Base-by-base conservation (phyloP, 2,797 vertebrate species). In the Oreochromis grahami region DNA sequence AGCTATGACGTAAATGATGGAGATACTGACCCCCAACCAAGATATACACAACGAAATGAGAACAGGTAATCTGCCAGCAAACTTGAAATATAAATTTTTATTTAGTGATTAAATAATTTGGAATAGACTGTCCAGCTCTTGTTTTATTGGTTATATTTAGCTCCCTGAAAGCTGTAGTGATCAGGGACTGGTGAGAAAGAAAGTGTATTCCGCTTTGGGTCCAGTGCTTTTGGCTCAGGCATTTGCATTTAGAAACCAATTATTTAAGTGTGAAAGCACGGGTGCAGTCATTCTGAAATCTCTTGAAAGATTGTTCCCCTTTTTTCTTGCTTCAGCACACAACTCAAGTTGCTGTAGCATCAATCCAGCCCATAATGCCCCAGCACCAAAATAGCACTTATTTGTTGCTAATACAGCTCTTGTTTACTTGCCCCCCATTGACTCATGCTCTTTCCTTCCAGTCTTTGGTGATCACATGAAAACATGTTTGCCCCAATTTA, bases 1-100 rank as follows among this genome's bases (percentile, higher is more conserved):
- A 99, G 99, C 91, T 99, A 98, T 58, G 99, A 99, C 5, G 98
- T 99, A 85, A 99, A 99, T 2, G 98, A 99, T 88, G 97, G 98
- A 91, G 99, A 99, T 88, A 91, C 97, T 1, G 99, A 99, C 93
- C 99, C 99, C 0, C 98, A 99, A 89, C 99, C 99, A 1, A 97
- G 98, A 91, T 99, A 99, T 94, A 99, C 99, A 0, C 98, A 99
- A 94, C 97, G 98, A 93, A 99, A 99, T 3, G 99, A 99, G 93
- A 99, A 99, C 94, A 97, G 98, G 99, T 99, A 93, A 84, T 76
- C 84, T 77, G 17, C 29, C 58, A 68, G 50, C 52, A 72, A 34
- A 70, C 17, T 36, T 82, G 8, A 79, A 63, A 38, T 38, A 63
- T 38, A 8, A 0, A 38, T 63, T 38, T 13, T 63, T 21, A 63